Percentiles rank a stretch among this genome's conserved stretches.
Evolutionary conservation across 2,888 invertebrate species (phyloP).

Genomic region (Seira ritae): DNA sequence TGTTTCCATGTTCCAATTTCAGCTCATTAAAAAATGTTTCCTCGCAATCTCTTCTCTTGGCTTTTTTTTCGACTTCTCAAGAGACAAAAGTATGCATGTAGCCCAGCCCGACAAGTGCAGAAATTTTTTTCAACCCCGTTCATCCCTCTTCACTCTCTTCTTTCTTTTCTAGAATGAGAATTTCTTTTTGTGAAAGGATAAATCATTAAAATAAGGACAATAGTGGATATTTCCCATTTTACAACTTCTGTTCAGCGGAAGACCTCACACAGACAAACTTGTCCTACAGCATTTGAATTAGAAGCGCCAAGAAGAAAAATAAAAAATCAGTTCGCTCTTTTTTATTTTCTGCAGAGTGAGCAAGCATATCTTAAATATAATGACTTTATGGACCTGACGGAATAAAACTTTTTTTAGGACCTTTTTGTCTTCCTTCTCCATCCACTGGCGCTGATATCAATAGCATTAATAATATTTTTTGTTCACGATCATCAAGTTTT

Average conservation of each 20-base stretch:
- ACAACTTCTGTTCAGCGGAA: slow-evolving; percentile 21
- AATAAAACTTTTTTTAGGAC: slow-evolving; percentile 25
- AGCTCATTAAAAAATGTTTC: too few relatives aligned
- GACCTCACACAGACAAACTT: slow-evolving; percentile 61
- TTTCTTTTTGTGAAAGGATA: slow-evolving; percentile 50
- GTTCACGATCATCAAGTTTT: slow-evolving; percentile 30
- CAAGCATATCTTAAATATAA: slow-evolving; percentile 22
- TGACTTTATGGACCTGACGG: slow-evolving; percentile 51
- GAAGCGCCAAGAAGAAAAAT: slow-evolving; percentile 7
- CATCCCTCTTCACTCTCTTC: background rate
- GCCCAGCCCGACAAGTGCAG: slow-evolving; percentile 55
- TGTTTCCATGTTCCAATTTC: too few relatives aligned
- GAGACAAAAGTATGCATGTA: too few relatives aligned
- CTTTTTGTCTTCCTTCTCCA: slow-evolving; percentile 13
- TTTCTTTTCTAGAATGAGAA: slow-evolving; percentile 30
- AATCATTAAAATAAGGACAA: slow-evolving; percentile 62
- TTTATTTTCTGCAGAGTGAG: slow-evolving; percentile 19
- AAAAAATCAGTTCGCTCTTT: slow-evolving; percentile 27
- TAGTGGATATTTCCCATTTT: slow-evolving; percentile 35
- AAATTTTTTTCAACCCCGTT: slow-evolving; percentile 30
- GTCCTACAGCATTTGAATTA: slow-evolving; percentile 11
- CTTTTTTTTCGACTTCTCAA: too few relatives aligned
- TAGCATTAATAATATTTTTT: slow-evolving; percentile 19
- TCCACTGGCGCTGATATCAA: slow-evolving; percentile 9
- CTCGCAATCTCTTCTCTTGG: too few relatives aligned